Base-by-base conservation (phyloP, 2,797 vertebrate species). In the Thalassophryne amazonica region DNA sequence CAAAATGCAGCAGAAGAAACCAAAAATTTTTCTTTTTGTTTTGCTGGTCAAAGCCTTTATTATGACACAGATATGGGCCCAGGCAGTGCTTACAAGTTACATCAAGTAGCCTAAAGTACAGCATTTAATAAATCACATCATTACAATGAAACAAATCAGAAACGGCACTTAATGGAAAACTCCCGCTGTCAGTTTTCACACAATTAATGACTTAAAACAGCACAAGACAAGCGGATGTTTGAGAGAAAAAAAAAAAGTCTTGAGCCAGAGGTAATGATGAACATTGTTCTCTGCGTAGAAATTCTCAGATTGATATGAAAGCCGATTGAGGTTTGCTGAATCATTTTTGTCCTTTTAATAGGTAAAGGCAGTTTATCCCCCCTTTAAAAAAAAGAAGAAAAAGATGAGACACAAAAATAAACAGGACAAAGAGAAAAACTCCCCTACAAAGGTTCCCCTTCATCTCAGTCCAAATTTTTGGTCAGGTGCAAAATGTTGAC, bases 71-170 rank as follows among this genome's bases (percentile, higher is more conserved):
- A 85, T 75, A 76, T 60, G 77, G 76, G 79, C 68, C 76, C 73
- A 68, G 82, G 80, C 81, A 84, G 83, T 85, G 80, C 76, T 79
- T 81, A 84, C 84, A 81, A 70, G 78, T 78, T 83, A 85, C 76
- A 84, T 54, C 56, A 80, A 73, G 60, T 82, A 68, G 77, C 71
- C 80, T 78, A 78, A 76, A 73, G 61, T 76, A 88, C 83, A 85
- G 71, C 64, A 74, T 77, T 78, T 81, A 72, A 78, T n/a, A 78
- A 81, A 78, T 80, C 76, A 86, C 80, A 78, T 81, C 2, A 69
- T 73, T 55, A 85, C 76, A 83, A 60, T 12, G 21, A 84, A 76
- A 84, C 62, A 80, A 81, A 72, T 75, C 60, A 71, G 56, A 77
- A 80, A 80, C 61, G 50, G 71, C 76, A 85, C 78, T 83, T 84